These are phyloP conservation scores for Magallana gigas DNA, from an alignment of 1,140 invertebrate genomes.

Conservation along the genomic window DNA sequence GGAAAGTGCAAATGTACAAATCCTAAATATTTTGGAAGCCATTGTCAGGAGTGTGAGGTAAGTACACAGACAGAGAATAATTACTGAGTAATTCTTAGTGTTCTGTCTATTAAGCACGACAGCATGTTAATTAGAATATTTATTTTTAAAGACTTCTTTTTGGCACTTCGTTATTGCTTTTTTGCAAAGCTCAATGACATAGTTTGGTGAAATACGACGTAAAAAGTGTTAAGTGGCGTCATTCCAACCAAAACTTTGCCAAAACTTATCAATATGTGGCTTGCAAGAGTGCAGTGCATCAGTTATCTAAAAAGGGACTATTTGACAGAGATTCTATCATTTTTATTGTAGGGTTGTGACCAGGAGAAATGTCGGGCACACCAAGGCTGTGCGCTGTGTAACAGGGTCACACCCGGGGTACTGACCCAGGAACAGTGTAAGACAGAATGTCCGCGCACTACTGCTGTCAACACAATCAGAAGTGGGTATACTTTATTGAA, in stretches of 20 bases:
- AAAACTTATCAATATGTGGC: too few relatives aligned
- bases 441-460: background rate
- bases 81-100: background rate
- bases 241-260: too few relatives aligned
- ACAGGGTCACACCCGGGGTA: background rate
- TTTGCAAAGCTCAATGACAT: too few relatives aligned
- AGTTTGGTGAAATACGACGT: too few relatives aligned
- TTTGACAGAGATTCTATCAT: background rate
- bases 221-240: too few relatives aligned
- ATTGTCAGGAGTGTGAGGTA: too few relatives aligned
- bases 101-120: too few relatives aligned
- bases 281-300: too few relatives aligned
- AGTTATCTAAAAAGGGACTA: too few relatives aligned
- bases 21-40: constrained; percentile 83
- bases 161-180: too few relatives aligned
- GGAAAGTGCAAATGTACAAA: constrained; percentile 90
- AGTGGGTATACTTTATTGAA: background rate
- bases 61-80: constrained; percentile 80
- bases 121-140: too few relatives aligned
- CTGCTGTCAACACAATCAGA: background rate
- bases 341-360: background rate
- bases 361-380: background rate
- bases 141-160: too few relatives aligned
- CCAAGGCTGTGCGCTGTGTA: background rate
- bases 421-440: background rate